Evolutionary conservation across 2,113 vertebrate genomes (phyloP).

Genomic region (Pluvialis apricaria): DNA sequence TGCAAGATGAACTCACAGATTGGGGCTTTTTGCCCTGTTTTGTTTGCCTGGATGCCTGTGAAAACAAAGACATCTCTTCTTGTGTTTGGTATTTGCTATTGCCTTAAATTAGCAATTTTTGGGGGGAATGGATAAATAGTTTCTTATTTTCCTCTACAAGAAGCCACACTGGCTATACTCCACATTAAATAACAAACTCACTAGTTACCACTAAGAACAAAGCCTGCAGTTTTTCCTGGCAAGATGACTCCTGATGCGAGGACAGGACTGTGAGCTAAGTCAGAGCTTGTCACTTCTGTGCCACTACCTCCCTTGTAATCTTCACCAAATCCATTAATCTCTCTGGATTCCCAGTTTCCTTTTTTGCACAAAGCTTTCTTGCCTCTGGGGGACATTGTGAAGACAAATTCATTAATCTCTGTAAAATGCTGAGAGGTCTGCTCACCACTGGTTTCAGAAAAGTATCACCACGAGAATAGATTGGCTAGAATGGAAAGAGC

Average conservation of each 20-base stretch:
- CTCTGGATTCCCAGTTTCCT: not conserved
- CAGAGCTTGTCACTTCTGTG: not conserved
- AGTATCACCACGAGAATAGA: not conserved
- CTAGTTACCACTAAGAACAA: not conserved
- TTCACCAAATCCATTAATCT: not conserved
- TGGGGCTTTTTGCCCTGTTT: not conserved
- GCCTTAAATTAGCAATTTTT: not conserved
- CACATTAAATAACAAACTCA: not conserved
- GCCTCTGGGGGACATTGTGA: not conserved
- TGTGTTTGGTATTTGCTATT: not conserved
- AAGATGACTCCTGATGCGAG: not conserved
- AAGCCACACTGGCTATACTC: not conserved
- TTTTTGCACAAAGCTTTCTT: not conserved
- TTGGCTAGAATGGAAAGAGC: not conserved
- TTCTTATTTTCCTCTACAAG: not conserved
- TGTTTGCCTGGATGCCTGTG: not conserved
- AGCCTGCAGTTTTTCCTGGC: not conserved
- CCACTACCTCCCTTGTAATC: not conserved
- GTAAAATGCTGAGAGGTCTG: not conserved
- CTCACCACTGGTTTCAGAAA: not conserved
- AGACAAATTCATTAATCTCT: not conserved
- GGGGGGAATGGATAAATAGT: not conserved
- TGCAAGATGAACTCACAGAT: not conserved
- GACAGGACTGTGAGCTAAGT: not conserved
- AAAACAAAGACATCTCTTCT: not conserved